These are phyloP conservation scores for Rhyzopertha dominica DNA, from an alignment of 1,140 invertebrate genomes.

Conservation along the genomic window DNA sequence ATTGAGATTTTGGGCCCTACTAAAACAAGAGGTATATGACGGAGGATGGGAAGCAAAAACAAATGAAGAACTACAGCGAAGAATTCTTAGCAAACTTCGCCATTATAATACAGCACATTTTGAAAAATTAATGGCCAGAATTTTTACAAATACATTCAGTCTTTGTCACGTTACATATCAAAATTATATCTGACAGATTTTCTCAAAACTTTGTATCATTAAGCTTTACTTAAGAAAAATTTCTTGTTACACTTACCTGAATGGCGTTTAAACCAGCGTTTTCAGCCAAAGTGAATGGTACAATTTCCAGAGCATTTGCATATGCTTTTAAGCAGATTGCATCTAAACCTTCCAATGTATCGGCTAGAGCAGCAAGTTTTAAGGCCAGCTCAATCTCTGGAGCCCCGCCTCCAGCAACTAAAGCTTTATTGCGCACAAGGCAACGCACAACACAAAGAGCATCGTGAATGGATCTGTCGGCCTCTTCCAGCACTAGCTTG, in stretches of 20 bases:
- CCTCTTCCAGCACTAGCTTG: constrained; percentile 93
- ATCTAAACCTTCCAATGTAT: constrained; percentile 83
- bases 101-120: too few species aligned
- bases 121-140: too few species aligned
- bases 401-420: constrained; percentile 94
- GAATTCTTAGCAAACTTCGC: too few species aligned
- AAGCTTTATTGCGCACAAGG: constrained; percentile 79
- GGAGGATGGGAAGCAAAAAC: too few species aligned
- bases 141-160: too few species aligned
- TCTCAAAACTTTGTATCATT: too few species aligned
- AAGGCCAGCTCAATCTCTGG: constrained; percentile 94
- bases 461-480: constrained; percentile 94
- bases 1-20: too few species aligned
- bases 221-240: too few species aligned
- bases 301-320: constrained; percentile 93
- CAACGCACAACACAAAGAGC: constrained; percentile 97
- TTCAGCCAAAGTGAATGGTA: constrained; percentile 97
- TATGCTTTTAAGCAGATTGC: constrained; percentile 93
- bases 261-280: constrained; percentile 99
- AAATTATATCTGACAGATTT: too few species aligned
- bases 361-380: constrained; percentile 74
- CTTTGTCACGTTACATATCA: too few species aligned
- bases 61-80: too few species aligned
- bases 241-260: constrained; percentile 41
- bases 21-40: too few species aligned